Evolutionary conservation across 1,140 invertebrate species (phyloP).

Genomic region (Ylistrum balloti): DNA sequence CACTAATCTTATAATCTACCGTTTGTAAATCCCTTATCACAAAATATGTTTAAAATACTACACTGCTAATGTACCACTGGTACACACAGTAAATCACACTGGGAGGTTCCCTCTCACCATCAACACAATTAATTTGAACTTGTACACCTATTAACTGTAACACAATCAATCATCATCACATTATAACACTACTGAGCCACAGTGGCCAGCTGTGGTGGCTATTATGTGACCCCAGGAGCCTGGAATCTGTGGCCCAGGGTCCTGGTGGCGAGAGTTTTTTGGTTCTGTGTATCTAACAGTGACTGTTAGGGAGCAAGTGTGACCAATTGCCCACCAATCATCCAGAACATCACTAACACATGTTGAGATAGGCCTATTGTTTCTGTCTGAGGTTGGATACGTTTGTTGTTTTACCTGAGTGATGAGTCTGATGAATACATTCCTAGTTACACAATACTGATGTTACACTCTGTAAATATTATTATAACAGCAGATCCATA

Average conservation of each 20-base stretch:
- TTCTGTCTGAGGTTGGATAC: background rate
- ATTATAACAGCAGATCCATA: background rate
- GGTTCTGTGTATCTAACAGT: background rate
- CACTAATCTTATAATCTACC: background rate
- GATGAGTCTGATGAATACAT: background rate
- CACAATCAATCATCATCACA: conserved; percentile 1
- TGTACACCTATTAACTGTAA: background rate
- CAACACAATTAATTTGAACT: conserved; percentile 18
- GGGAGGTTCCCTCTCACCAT: background rate
- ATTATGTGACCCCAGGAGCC: background rate
- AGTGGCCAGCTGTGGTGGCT: background rate
- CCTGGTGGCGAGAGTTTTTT: background rate
- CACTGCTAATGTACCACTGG: background rate
- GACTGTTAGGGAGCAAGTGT: conserved; percentile 31
- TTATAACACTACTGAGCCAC: background rate
- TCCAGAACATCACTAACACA: conserved; percentile 5
- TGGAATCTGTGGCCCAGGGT: background rate
- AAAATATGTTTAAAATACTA: background rate
- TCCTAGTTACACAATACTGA: background rate
- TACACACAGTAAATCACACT: background rate
- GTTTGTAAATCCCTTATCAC: too few relatives aligned
- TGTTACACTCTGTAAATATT: background rate
- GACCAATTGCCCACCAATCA: conserved; percentile 9
- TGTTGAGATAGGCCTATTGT: background rate
- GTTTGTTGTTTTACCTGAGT: background rate